Conservation (phyloP, 2,797 vertebrate species). For the Zalophus californianus region DNA sequence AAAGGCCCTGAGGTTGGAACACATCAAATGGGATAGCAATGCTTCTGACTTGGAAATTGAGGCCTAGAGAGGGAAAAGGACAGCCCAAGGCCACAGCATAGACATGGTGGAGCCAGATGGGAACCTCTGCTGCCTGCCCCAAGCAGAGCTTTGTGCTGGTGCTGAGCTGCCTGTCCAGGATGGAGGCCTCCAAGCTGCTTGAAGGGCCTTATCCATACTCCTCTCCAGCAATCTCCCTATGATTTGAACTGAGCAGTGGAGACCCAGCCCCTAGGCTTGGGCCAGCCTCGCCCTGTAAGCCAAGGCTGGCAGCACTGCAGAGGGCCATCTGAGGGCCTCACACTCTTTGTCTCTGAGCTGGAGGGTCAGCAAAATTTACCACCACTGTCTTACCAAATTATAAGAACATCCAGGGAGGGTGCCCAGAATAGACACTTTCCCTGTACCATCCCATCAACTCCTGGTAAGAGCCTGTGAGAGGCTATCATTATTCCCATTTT, state of each 20-base stretch:
- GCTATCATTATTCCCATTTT: background rate
- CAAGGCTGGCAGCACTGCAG: background rate
- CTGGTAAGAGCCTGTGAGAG: background rate
- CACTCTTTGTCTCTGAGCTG: background rate
- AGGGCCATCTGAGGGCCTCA: background rate
- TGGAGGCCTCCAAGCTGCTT: background rate
- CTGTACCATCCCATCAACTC: background rate
- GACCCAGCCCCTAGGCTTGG: background rate
- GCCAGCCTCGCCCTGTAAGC: background rate
- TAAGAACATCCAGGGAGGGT: background rate
- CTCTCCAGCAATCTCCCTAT: background rate
- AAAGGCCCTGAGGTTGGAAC: background rate
- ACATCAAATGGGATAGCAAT: background rate
- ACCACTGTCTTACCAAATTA: background rate
- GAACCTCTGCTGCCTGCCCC: background rate
- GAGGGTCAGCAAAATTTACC: background rate
- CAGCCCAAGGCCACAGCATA: background rate
- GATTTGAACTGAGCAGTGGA: background rate
- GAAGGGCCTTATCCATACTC: background rate
- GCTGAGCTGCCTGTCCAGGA: background rate
- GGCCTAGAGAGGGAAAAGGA: background rate
- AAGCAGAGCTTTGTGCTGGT: background rate
- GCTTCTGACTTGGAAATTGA: background rate
- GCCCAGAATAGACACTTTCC: background rate
- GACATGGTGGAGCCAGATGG: accelerated